Evolutionary conservation across 2,113 vertebrate species (phyloP), one percentile per base, ranked within the genome.

Genomic region (Otus sunia): DNA sequence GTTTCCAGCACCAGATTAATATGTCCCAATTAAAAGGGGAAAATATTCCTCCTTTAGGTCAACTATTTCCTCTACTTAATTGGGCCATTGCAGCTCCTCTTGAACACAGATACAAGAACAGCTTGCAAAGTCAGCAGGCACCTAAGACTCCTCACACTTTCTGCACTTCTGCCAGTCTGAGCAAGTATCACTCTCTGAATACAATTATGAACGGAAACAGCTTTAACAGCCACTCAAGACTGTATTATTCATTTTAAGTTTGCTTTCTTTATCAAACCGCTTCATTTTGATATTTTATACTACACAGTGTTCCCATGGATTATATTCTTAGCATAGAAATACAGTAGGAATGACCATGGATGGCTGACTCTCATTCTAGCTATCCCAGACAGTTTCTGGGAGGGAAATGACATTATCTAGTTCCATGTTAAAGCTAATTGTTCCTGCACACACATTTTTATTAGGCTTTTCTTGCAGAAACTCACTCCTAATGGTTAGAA

Each of bases 61-160:
- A 94, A 62, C 62, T 88, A 86, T 93, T 91, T 96, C 76, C 86
- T 92, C 63, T 66, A 18, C 37, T 76, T 95, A 96, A 97, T 8
- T 94, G 80, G 91, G 92, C 84, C 86, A 90, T 6, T 58, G 83
- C 91, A 85, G 89, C 84, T 91, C 84, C 52, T 87, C 91, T n/a
- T 62, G 45, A 86, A 29, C 45, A 67, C 0, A 1, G 79, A 19
- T 83, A 73, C 8, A 3, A 58, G 79, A 62, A 64, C 63, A 88
- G 69, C 69, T 39, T 86, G 86, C 68, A 55, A 32, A 60, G 83
- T 59, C 94, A 94, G 91, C 95, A 64, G 77, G 78, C 7, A 1
- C 74, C 78, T 12, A 3, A 45, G 39, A 58, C n/a, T 85, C 69
- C 83, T 87, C 66, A 58, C 52, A 34, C 26, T 17, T 69, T n/a